Conservation (phyloP, 2,888 invertebrate species). For the Sminthurinus aureus region DNA sequence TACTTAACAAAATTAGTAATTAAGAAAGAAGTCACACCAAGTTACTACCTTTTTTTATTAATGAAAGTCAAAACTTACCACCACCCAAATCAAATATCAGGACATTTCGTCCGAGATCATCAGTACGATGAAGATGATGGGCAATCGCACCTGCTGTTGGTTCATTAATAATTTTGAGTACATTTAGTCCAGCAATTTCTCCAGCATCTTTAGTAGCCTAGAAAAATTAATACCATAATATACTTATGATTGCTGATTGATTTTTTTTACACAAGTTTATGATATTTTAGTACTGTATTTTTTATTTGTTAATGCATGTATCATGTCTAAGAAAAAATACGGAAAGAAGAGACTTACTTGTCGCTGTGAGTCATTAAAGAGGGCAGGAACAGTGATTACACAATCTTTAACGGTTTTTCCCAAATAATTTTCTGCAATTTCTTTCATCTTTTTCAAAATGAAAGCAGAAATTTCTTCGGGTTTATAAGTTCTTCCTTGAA, state of each 20-base stretch:
- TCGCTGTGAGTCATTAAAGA: constrained; percentile 34
- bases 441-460: constrained; percentile 25
- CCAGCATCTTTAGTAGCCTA: not conserved
- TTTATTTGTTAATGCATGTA: too few relatives aligned
- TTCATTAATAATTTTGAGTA: constrained; percentile 29
- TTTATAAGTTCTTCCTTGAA: constrained; percentile 58
- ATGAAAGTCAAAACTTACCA: too few relatives aligned
- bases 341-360: too few relatives aligned
- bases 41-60: too few relatives aligned
- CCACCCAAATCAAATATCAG: constrained; percentile 40
- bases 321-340: too few relatives aligned
- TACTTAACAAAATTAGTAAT: too few relatives aligned
- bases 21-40: too few relatives aligned
- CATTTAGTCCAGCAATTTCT: constrained; percentile 26
- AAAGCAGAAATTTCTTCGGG: constrained; percentile 40
- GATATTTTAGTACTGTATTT: too few relatives aligned
- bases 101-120: constrained; percentile 23
- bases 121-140: not conserved
- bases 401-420: constrained; percentile 18
- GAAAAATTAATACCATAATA: too few relatives aligned
- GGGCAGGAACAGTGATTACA: constrained; percentile 40
- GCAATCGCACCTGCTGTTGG: constrained; percentile 40
- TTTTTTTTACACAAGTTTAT: too few relatives aligned
- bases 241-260: too few relatives aligned
- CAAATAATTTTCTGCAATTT: constrained; percentile 32